Evolutionary conservation across 2,888 invertebrate genomes (phyloP).

Genomic region (Bellardia pandia): DNA sequence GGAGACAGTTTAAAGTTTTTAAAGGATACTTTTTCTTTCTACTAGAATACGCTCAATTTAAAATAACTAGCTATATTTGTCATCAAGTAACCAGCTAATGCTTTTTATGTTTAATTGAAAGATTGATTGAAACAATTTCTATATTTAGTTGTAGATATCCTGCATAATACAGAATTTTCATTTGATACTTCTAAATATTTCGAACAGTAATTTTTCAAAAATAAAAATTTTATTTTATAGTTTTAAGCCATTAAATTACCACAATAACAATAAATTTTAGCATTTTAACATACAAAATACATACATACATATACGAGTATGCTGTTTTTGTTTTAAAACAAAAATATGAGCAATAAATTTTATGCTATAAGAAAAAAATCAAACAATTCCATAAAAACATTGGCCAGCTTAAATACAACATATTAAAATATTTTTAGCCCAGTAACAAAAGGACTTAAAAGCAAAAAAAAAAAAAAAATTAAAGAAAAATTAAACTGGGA

Average conservation of each 20-base stretch:
- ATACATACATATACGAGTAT: background rate
- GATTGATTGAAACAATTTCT: too few species aligned
- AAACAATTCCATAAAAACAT: background rate
- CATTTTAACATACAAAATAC: background rate
- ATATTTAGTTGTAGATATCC: too few species aligned
- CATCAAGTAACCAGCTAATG: too few species aligned
- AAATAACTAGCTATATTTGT: too few species aligned
- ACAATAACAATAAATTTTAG: constrained; percentile 23
- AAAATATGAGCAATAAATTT: background rate
- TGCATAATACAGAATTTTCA: background rate
- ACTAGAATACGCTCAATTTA: too few species aligned
- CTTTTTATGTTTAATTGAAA: too few species aligned
- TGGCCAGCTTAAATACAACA: constrained; percentile 20
- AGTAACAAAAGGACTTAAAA: constrained; percentile 16
- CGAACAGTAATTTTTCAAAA: background rate
- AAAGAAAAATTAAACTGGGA: constrained; percentile 16
- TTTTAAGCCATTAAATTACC: constrained; percentile 10
- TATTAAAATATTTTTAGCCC: background rate
- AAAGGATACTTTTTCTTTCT: too few species aligned
- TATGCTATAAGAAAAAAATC: background rate
- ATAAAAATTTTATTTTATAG: background rate
- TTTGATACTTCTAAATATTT: background rate
- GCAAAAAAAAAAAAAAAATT: background rate
- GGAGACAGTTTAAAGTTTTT: too few species aligned
- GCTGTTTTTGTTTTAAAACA: background rate